These are phyloP conservation scores for Aleiodes sp. DNA, from an alignment of 1,140 invertebrate species.

Conservation along the genomic window DNA sequence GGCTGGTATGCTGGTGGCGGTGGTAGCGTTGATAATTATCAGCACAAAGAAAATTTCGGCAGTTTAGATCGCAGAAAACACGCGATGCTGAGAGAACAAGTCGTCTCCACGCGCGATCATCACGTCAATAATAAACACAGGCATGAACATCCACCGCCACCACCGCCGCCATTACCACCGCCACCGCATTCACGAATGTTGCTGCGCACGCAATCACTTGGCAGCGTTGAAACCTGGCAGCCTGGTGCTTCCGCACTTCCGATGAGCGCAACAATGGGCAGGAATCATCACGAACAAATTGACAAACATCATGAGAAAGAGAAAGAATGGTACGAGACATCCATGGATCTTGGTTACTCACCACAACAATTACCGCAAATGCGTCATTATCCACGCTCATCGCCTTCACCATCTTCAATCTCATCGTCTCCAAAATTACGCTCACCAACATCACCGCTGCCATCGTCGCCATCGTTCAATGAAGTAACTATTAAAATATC, in stretches of 20 bases:
- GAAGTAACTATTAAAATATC: not conserved
- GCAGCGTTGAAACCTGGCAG: constrained; percentile 69
- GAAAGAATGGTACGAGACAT: constrained; percentile 81
- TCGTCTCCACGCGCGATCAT: not conserved
- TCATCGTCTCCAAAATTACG: constrained; percentile 44
- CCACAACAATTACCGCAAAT: not conserved
- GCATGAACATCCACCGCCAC: constrained; percentile 5
- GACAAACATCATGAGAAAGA: constrained; percentile 58
- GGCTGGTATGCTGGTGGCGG: constrained; percentile 48
- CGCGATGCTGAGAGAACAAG: constrained; percentile 39
- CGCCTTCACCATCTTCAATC: constrained; percentile 40
- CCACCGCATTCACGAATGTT: constrained; percentile 65
- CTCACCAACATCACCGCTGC: constrained; percentile 40
- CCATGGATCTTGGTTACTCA: constrained; percentile 70
- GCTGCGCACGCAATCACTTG: constrained; percentile 71
- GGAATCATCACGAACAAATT: constrained; percentile 52
- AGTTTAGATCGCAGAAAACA: constrained; percentile 72
- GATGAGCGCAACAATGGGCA: not conserved
- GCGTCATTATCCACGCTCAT: constrained; percentile 23
- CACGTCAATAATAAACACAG: constrained; percentile 13
- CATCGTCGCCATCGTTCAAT: constrained; percentile 33
- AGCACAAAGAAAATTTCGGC: constrained; percentile 66
- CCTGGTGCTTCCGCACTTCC: constrained; percentile 26
- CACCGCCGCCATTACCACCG: constrained; percentile 16
- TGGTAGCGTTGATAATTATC: not conserved